Evolutionary conservation across 2,113 vertebrate species (phyloP).

Genomic region (Struthidea cinerea): DNA sequence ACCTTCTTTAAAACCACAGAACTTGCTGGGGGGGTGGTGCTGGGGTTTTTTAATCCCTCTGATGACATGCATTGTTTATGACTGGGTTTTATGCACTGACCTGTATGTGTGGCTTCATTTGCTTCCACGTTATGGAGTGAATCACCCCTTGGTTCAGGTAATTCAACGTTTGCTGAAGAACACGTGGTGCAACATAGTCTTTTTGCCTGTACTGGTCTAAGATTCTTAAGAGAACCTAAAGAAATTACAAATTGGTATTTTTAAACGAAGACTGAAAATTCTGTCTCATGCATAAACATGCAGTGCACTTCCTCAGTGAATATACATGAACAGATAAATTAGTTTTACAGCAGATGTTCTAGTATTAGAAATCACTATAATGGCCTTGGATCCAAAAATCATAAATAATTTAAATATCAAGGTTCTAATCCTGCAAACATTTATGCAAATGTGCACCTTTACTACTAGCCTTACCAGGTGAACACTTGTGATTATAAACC

Average conservation of each 20-base stretch:
- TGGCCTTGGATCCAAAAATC: neutral
- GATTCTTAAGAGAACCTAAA: slow-evolving; percentile 90
- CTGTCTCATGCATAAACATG: neutral
- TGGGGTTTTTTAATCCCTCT: neutral
- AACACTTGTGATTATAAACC: neutral
- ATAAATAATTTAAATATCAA: neutral
- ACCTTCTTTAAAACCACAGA: neutral
- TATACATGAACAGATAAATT: neutral
- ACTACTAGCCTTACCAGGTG: neutral
- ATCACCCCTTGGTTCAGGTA: slow-evolving; percentile 89
- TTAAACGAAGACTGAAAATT: neutral
- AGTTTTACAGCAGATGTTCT: neutral
- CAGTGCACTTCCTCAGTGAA: neutral
- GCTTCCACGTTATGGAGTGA: slow-evolving; percentile 94
- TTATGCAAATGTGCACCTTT: neutral
- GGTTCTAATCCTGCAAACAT: neutral
- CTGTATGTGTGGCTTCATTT: slow-evolving; percentile 96
- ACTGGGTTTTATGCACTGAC: slow-evolving; percentile 59
- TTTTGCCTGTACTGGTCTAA: slow-evolving; percentile 90
- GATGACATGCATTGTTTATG: neutral
- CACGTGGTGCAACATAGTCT: slow-evolving; percentile 87
- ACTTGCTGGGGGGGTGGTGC: neutral
- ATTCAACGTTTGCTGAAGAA: slow-evolving; percentile 90
- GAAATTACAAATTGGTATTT: neutral
- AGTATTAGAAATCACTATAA: neutral